A percentile compares a stretch with the other conserved stretches of the same genome.
Evolutionary conservation across 2,113 vertebrate genomes (phyloP).

Genomic region (Cheirogaleus medius): DNA sequence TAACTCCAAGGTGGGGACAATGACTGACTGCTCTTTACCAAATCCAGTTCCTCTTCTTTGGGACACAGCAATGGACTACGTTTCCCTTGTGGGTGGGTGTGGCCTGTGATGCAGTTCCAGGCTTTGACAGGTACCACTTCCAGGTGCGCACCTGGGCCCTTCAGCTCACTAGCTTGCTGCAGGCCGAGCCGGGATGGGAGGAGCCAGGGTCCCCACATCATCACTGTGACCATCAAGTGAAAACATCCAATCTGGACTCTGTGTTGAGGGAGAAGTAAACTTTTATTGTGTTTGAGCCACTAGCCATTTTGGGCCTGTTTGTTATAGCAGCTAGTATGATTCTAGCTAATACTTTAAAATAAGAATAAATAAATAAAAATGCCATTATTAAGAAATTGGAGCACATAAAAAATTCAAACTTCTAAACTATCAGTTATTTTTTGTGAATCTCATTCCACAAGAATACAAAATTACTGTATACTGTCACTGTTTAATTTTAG

Average conservation of each 20-base stretch:
- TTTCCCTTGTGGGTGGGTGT: not conserved
- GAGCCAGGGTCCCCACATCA: not conserved
- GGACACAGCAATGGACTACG: not conserved
- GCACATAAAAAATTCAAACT: constrained; percentile 83
- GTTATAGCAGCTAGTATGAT: not conserved
- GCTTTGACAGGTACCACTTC: not conserved
- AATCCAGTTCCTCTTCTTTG: not conserved
- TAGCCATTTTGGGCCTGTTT: not conserved
- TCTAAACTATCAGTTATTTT: constrained; percentile 92
- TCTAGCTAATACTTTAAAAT: not conserved
- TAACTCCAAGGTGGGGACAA: not conserved
- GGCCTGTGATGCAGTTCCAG: not conserved
- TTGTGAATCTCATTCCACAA: constrained; percentile 88
- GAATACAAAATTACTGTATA: constrained; percentile 88
- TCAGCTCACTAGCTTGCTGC: not conserved
- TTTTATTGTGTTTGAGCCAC: not conserved
- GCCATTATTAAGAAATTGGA: not conserved
- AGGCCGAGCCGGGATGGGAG: not conserved
- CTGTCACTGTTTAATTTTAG: not conserved
- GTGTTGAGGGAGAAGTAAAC: not conserved
- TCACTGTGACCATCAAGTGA: not conserved
- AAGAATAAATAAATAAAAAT: not conserved
- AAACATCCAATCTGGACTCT: not conserved
- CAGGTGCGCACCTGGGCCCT: not conserved
- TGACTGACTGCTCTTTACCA: not conserved